Evolutionary conservation across 2,888 invertebrate genomes (phyloP).

Genomic region (Ophonus ardosiacus): DNA sequence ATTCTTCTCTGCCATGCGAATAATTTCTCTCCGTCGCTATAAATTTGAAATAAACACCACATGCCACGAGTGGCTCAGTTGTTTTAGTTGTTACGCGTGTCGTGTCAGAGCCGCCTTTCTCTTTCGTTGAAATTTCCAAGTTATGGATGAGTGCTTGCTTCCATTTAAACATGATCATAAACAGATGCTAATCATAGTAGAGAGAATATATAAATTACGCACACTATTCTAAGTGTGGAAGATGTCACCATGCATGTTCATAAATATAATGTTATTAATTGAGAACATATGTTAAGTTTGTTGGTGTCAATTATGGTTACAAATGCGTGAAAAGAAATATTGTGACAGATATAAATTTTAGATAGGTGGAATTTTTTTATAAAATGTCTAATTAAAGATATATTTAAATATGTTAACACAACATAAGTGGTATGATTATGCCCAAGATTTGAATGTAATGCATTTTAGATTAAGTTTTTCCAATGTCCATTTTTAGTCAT

Average conservation of each 20-base stretch:
- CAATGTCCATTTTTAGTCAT: too few relatives aligned
- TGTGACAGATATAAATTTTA: not conserved
- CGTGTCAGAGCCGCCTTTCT: slow-evolving; percentile 27
- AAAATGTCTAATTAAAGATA: too few relatives aligned
- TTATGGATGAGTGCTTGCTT: slow-evolving; percentile 18
- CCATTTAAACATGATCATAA: slow-evolving; percentile 36
- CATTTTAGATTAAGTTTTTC: too few relatives aligned
- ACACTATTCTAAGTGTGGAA: not conserved
- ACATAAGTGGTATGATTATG: too few relatives aligned
- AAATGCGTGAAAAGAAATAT: not conserved
- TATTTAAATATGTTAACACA: too few relatives aligned
- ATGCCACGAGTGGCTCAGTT: slow-evolving; percentile 11
- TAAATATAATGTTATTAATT: not conserved
- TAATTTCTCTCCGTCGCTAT: slow-evolving; percentile 26
- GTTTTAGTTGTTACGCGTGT: slow-evolving; percentile 33
- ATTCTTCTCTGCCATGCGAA: not conserved
- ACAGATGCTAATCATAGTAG: not conserved
- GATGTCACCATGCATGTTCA: not conserved
- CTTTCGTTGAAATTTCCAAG: slow-evolving; percentile 42
- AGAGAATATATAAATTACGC: too few relatives aligned
- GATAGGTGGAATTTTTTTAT: too few relatives aligned
- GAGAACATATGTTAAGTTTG: not conserved
- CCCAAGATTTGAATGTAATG: too few relatives aligned
- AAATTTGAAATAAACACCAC: slow-evolving; percentile 29
- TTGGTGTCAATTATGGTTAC: not conserved